Conservation (phyloP, 2,797 vertebrate genomes). For the Lagorchestes hirsutus region DNA sequence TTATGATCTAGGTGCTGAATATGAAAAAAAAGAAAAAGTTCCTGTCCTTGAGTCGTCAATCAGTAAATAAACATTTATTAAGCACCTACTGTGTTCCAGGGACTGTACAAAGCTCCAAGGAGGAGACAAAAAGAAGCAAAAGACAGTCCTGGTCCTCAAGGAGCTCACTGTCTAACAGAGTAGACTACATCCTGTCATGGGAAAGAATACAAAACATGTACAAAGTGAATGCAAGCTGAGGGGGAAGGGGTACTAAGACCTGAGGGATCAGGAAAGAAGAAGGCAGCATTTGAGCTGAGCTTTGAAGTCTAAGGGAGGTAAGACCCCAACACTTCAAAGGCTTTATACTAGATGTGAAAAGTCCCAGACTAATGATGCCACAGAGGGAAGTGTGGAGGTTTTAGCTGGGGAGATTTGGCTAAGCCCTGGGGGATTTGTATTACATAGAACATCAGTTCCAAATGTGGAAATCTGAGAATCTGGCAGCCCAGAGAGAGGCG, state of each 20-base stretch:
- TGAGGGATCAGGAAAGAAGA: not conserved
- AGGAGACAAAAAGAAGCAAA: not conserved
- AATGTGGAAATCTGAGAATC: slow-evolving; percentile 1
- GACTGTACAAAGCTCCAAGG: not conserved
- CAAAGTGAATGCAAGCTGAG: not conserved
- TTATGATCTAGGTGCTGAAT: not conserved
- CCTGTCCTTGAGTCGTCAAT: not conserved
- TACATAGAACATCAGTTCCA: not conserved
- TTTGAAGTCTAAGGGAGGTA: not conserved
- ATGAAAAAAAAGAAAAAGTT: not conserved
- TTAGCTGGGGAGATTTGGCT: not conserved
- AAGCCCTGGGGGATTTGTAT: not conserved
- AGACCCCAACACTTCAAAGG: not conserved
- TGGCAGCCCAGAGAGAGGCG: not conserved
- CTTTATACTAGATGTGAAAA: not conserved
- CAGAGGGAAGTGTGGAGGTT: not conserved
- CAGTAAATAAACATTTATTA: not conserved
- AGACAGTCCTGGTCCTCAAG: not conserved
- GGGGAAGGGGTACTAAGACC: not conserved
- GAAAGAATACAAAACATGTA: not conserved
- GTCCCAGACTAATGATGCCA: not conserved
- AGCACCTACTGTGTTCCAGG: not conserved
- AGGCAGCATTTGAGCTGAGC: not conserved
- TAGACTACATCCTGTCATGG: not conserved
- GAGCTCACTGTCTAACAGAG: not conserved